phyloP scores from a whole-genome alignment of 1,140 invertebrate genomes.

The Pollicipes pollicipes region DNA sequence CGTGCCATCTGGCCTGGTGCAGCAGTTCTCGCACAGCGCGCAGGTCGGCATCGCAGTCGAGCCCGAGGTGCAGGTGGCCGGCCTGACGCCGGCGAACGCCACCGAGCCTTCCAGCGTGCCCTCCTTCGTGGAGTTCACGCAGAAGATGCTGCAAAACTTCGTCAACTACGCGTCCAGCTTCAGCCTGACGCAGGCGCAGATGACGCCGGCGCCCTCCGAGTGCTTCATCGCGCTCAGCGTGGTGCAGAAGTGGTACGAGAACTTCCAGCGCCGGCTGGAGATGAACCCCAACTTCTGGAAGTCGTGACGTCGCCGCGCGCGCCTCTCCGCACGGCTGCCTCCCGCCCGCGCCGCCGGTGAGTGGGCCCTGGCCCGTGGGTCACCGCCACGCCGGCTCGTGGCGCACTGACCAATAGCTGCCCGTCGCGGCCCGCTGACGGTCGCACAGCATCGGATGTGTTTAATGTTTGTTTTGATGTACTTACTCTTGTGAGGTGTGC shows the following conservation, averaged over 20 bases:
- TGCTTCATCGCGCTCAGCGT: slow-evolving; percentile 68
- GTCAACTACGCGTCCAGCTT: slow-evolving; percentile 85
- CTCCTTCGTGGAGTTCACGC: slow-evolving; percentile 59
- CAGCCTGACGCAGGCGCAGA: slow-evolving; percentile 54
- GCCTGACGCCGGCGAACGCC: slow-evolving; percentile 19
- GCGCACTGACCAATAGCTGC: too few relatives aligned
- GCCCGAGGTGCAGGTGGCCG: slow-evolving; percentile 27
- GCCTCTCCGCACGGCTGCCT: too few relatives aligned
- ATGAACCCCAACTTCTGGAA: slow-evolving; percentile 94
- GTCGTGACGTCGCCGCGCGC: background rate
- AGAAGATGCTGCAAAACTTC: slow-evolving; percentile 85
- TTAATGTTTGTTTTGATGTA: too few relatives aligned
- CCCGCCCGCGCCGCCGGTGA: too few relatives aligned
- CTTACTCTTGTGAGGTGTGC: too few relatives aligned
- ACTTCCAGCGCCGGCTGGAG: slow-evolving; percentile 68
- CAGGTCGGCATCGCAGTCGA: slow-evolving; percentile 75
- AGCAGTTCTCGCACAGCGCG: slow-evolving; percentile 58
- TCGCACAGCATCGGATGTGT: too few relatives aligned
- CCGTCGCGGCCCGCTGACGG: too few relatives aligned
- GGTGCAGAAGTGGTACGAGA: slow-evolving; percentile 82
- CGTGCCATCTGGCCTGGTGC: slow-evolving; percentile 26
- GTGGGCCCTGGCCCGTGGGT: too few relatives aligned
- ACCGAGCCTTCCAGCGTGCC: slow-evolving; percentile 34
- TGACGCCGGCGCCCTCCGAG: slow-evolving; percentile 43
- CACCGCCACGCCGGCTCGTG: too few relatives aligned